A percentile compares a stretch with the other conserved stretches of the same genome.
Evolutionary conservation across 1,140 invertebrate genomes (phyloP).

Genomic region (Lucilia cuprina): DNA sequence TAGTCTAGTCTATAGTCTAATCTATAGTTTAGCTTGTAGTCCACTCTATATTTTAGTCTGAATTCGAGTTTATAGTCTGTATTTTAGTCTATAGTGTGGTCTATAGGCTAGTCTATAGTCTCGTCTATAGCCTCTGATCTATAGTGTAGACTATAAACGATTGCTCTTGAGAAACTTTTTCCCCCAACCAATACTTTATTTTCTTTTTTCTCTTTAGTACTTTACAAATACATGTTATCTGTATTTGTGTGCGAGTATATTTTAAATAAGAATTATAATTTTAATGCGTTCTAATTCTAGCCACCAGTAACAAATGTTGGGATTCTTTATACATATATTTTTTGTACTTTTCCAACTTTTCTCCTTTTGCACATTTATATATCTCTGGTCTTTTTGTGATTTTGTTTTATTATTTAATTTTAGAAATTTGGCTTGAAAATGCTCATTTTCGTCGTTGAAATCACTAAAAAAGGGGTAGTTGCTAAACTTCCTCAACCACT

Average conservation of each 20-base stretch:
- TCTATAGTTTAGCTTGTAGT: too few relatives aligned
- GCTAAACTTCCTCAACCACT: not conserved
- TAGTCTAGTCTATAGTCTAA: too few relatives aligned
- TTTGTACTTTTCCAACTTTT: not conserved
- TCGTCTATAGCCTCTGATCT: too few relatives aligned
- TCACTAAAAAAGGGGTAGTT: not conserved
- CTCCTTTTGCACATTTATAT: not conserved
- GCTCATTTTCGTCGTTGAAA: too few relatives aligned
- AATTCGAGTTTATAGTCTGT: too few relatives aligned
- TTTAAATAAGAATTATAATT: not conserved
- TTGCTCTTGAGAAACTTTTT: not conserved
- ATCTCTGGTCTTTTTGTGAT: too few relatives aligned
- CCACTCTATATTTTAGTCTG: too few relatives aligned
- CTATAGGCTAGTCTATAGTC: too few relatives aligned
- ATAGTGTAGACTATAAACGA: too few relatives aligned
- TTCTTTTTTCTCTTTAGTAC: not conserved
- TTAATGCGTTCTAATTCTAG: constrained; percentile 1
- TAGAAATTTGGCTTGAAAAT: not conserved
- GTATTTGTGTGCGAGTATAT: not conserved
- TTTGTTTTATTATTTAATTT: too few relatives aligned
- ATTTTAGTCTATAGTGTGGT: too few relatives aligned
- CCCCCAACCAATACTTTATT: not conserved
- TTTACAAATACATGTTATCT: too few relatives aligned
- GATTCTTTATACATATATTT: not conserved
- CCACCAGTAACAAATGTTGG: not conserved